A percentile compares a stretch with the other conserved stretches of the same genome.
Conservation (phyloP, 2,888 invertebrate genomes). For the Empis livida region DNA sequence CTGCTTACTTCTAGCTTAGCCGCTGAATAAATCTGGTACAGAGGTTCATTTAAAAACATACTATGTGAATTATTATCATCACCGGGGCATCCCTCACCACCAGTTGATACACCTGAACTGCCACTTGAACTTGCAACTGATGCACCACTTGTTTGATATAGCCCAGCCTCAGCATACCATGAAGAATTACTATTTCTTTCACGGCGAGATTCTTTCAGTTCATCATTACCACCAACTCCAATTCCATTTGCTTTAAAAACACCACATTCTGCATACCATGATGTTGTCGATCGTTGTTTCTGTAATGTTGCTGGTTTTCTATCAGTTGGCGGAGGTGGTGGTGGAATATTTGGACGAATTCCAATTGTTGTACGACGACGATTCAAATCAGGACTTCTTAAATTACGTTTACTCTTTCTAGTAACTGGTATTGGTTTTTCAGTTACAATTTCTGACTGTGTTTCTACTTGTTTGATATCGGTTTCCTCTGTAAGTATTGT, state of each 20-base stretch:
- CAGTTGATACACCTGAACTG: constrained; percentile 37
- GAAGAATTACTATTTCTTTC: constrained; percentile 21
- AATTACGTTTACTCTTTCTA: constrained; percentile 4
- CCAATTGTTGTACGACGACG: constrained; percentile 30
- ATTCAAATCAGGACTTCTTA: constrained; percentile 10
- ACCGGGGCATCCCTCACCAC: constrained; percentile 34
- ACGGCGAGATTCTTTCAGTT: constrained; percentile 12
- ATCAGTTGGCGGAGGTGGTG: constrained; percentile 35
- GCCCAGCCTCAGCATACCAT: constrained; percentile 57
- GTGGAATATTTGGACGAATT: constrained; percentile 33
- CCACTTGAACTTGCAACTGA: constrained; percentile 37
- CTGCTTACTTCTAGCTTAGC: constrained; percentile 55
- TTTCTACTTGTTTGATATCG: constrained; percentile 7
- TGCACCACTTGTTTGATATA: constrained; percentile 45
- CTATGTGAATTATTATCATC: constrained; percentile 39
- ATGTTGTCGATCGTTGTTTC: constrained; percentile 33
- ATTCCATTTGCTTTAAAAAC: constrained; percentile 33
- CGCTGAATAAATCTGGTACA: constrained; percentile 89
- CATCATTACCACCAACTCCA: constrained; percentile 8
- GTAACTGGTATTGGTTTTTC: constrained; percentile 28
- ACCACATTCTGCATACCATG: constrained; percentile 59
- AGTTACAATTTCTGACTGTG: constrained; percentile 15
- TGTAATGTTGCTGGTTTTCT: constrained; percentile 11
- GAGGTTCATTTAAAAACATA: constrained; percentile 67
- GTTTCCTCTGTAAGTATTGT: constrained; percentile 18